These are phyloP conservation scores for Drosophila grimshawi DNA, from an alignment of 1,140 invertebrate species.

Conservation along the genomic window DNA sequence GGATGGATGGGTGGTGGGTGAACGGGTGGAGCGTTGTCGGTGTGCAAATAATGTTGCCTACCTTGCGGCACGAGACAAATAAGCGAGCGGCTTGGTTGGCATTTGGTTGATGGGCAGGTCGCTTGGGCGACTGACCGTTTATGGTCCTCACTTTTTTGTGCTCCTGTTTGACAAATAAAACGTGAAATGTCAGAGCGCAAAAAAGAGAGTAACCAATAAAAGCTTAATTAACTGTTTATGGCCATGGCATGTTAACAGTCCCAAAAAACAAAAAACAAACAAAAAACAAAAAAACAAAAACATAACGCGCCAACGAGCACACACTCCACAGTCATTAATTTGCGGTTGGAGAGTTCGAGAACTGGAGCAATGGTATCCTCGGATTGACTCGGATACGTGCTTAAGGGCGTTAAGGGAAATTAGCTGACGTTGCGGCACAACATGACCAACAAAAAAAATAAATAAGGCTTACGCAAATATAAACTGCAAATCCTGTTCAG, in stretches of 20 bases:
- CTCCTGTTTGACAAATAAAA: conserved; percentile 79
- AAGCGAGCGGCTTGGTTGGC: conserved; percentile 40
- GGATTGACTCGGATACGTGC: conserved; percentile 31
- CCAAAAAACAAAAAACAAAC: conserved; percentile 17
- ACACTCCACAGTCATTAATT: conserved; percentile 62
- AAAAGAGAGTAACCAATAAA: conserved; percentile 82
- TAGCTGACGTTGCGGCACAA: conserved; percentile 10
- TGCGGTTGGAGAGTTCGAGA: conserved; percentile 35
- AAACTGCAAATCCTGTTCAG: background rate
- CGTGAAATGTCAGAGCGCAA: conserved; percentile 73
- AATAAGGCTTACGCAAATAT: background rate
- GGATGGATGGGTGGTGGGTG: background rate
- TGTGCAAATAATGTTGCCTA: conserved; percentile 44
- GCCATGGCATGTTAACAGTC: conserved; percentile 77
- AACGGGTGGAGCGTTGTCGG: background rate
- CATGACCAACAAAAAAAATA: background rate
- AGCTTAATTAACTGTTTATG: conserved; percentile 83
- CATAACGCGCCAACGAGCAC: conserved; percentile 28
- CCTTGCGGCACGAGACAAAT: conserved; percentile 53
- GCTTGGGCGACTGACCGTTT: conserved; percentile 56
- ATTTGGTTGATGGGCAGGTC: conserved; percentile 23
- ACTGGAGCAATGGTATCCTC: conserved; percentile 6
- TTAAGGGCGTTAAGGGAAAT: background rate
- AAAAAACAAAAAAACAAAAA: no score
- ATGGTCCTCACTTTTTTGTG: conserved; percentile 76